Base-by-base conservation (phyloP, 2,113 vertebrate genomes). In the Notothenia rossii region DNA sequence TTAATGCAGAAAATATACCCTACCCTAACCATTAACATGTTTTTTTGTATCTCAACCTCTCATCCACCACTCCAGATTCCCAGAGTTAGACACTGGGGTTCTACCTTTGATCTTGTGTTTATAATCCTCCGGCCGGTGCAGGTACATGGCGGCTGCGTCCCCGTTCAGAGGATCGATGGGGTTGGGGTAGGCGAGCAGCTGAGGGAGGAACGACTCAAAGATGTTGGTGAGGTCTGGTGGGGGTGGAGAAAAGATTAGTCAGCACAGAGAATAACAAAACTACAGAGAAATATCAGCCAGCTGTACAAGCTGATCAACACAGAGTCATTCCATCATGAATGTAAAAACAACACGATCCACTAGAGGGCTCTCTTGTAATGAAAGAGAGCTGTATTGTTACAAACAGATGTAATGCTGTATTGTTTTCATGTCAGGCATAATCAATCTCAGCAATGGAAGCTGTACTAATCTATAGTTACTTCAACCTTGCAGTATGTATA, bases 101-200 rank as follows among this genome's bases (percentile, higher is more conserved):
- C 11, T 87, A 98, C 98, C 98, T 98, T 99, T 99, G 89, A 99
- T 99, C 96, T 99, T 99, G 94, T 99, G 98, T 95, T 99, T 99
- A 92, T 99, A 99, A 81, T 99, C 98, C 87, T 99, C 98, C 81
- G 98, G 98, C 87, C 97, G 95, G 92, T 99, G 98, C 81, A 99
- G 96, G 93, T 99, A 99, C 98, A 99, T 99, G 91, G 98, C 98
- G 48, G 98, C 98, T 33, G 98, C 98, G 0, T 99, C 98, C 36
- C 98, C 98, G 61, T 99, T 99, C 81, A 99, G 95, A 84, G 98
- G 98, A 50, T 99, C 98, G 77, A 99, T 99, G 72, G 98, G 98
- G 86, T 99, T 99, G 65, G 98, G 98, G 75, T 99, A 99, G 63
- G 98, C 97, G 90, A 99, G 93, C 93, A 99, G 95, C 95, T 99